phyloP scores from a whole-genome alignment of 2,797 vertebrate genomes.

The Salarias fasciatus region DNA sequence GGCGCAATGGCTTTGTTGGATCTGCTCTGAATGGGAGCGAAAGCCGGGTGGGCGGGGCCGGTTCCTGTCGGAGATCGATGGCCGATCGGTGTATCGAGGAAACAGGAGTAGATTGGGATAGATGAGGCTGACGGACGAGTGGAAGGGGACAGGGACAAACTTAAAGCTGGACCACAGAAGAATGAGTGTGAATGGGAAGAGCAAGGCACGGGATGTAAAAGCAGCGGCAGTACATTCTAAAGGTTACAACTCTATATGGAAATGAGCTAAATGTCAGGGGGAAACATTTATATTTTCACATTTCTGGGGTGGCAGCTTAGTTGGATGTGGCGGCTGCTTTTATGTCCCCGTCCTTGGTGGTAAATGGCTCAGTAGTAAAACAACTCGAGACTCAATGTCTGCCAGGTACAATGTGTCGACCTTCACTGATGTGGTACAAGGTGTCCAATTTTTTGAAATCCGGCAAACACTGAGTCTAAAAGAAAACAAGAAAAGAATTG shows the following conservation, averaged over 20 bases:
- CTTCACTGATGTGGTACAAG: constrained; percentile 21
- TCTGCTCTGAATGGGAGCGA: constrained; percentile 36
- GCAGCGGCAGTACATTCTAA: constrained; percentile 61
- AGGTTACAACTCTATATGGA: background rate
- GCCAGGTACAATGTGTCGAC: constrained; percentile 59
- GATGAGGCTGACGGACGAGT: constrained; percentile 40
- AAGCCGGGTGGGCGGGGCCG: constrained; percentile 1
- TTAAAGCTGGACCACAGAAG: constrained; percentile 54
- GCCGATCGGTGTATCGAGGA: constrained; percentile 24
- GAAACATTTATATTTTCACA: constrained; percentile 8
- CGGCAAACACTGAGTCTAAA: constrained; percentile 80
- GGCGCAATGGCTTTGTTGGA: constrained; percentile 33
- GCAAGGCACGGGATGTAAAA: constrained; percentile 62
- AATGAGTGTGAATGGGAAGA: constrained; percentile 58
- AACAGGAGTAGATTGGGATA: constrained; percentile 14
- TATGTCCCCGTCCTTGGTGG: constrained; percentile 62
- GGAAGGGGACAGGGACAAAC: constrained; percentile 29
- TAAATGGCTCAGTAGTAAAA: constrained; percentile 69
- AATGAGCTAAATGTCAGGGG: constrained; percentile 8
- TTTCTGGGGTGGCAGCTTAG: constrained; percentile 22
- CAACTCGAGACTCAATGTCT: constrained; percentile 79
- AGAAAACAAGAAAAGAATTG: constrained; percentile 36
- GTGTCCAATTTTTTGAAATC: constrained; percentile 48
- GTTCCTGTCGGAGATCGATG: constrained; percentile 25
- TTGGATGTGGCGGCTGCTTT: constrained; percentile 69